Evolutionary conservation across 2,113 vertebrate species (phyloP).

Genomic region (Nyctereutes procyonoides): DNA sequence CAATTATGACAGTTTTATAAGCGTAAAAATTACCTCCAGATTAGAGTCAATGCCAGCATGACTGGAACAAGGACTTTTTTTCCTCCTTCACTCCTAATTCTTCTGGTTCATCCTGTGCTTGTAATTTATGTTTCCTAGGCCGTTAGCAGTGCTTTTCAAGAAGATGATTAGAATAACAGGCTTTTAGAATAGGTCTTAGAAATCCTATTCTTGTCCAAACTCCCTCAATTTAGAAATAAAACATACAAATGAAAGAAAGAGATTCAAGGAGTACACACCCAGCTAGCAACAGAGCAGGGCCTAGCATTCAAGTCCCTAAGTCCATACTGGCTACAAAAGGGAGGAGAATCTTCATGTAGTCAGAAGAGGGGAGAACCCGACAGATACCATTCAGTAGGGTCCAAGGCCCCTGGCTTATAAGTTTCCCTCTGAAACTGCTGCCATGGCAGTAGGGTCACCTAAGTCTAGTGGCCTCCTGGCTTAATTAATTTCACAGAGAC

Average conservation of each 20-base stretch:
- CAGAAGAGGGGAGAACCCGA: background rate
- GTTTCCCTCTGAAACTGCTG: background rate
- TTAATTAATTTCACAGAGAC: background rate
- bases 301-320: no score
- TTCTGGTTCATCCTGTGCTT: background rate
- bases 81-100: background rate
- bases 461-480: background rate
- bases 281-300: background rate
- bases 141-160: background rate
- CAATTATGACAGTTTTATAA: background rate
- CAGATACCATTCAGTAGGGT: background rate
- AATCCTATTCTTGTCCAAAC: background rate
- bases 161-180: background rate
- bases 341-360: background rate
- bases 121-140: background rate
- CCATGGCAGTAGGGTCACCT: background rate
- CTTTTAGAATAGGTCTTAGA: background rate
- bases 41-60: background rate
- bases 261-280: background rate
- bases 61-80: background rate
- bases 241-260: background rate
- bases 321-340: background rate
- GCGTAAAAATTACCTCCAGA: background rate
- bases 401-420: background rate
- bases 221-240: background rate